Percentiles rank a stretch among this genome's conserved stretches.
phyloP scores from a whole-genome alignment of 2,888 invertebrate species.

The Aspidapion aeneum region DNA sequence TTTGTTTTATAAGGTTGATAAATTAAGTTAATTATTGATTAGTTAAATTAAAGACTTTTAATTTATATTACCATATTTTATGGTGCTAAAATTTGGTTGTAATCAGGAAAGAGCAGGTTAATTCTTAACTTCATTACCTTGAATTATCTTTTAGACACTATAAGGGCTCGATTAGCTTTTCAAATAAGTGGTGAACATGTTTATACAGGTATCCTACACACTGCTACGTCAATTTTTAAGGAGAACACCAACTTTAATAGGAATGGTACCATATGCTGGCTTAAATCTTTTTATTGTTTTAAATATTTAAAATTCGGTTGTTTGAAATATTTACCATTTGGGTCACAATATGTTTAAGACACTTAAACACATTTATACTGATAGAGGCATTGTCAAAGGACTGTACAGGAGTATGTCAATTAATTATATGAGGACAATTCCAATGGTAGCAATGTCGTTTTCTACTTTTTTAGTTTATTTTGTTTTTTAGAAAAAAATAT shows the following conservation, averaged over 20 bases:
- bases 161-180: constrained; percentile 83
- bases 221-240: constrained; percentile 69
- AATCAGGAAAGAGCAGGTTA: too few species aligned
- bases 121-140: too few species aligned
- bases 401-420: constrained; percentile 89
- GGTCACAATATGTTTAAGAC: constrained; percentile 62
- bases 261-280: constrained; percentile 90
- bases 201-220: constrained; percentile 76
- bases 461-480: constrained; percentile 55
- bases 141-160: constrained; percentile 88
- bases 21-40: too few species aligned
- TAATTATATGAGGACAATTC: constrained; percentile 87
- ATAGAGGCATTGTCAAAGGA: constrained; percentile 76
- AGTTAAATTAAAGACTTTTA: too few species aligned
- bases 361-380: constrained; percentile 69
- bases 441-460: constrained; percentile 92
- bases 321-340: constrained; percentile 75
- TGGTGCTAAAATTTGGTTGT: too few species aligned
- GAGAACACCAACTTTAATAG: constrained; percentile 80
- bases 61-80: too few species aligned
- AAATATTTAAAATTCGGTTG: constrained; percentile 78
- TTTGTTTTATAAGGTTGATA: too few species aligned
- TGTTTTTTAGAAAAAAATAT: too few species aligned
- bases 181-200: constrained; percentile 84
- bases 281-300: constrained; percentile 88